A percentile compares a stretch with the other conserved stretches of the same genome.
phyloP scores from a whole-genome alignment of 2,113 vertebrate species.

The Parus major region DNA sequence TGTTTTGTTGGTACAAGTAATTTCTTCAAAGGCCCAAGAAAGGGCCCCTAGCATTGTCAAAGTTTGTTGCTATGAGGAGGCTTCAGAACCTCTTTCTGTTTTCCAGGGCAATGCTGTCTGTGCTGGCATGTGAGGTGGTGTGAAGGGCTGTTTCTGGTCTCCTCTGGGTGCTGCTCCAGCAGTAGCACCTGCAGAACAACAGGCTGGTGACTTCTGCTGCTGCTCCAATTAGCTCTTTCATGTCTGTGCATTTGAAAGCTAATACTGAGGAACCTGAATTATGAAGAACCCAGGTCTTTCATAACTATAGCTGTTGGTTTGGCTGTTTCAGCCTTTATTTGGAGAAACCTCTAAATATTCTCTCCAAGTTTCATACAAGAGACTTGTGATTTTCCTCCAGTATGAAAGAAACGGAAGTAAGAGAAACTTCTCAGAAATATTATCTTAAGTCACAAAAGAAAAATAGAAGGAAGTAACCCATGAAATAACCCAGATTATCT shows the following conservation, averaged over 20 bases:
- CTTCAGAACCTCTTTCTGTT: not conserved
- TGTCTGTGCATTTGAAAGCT: not conserved
- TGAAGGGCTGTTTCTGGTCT: not conserved
- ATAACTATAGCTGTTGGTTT: not conserved
- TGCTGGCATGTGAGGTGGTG: not conserved
- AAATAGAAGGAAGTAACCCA: not conserved
- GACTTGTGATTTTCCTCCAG: not conserved
- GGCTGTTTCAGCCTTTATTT: not conserved
- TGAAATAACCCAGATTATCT: not conserved
- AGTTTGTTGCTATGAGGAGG: not conserved
- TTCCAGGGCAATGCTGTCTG: not conserved
- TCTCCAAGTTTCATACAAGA: not conserved
- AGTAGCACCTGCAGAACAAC: not conserved
- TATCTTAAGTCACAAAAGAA: not conserved
- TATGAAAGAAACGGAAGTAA: not conserved
- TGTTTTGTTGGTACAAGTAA: not conserved
- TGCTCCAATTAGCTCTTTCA: not conserved
- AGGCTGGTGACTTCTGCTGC: not conserved
- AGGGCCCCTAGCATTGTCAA: too few relatives aligned
- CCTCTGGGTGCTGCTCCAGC: not conserved
- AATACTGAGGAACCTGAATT: not conserved
- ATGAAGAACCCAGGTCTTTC: not conserved
- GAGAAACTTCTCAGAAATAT: not conserved
- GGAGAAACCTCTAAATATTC: not conserved
- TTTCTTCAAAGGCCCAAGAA: not conserved